Percentiles rank a stretch among this genome's conserved stretches.
Evolutionary conservation across 2,888 invertebrate species (phyloP).

Genomic region (Trissonchulus latispiculum): DNA sequence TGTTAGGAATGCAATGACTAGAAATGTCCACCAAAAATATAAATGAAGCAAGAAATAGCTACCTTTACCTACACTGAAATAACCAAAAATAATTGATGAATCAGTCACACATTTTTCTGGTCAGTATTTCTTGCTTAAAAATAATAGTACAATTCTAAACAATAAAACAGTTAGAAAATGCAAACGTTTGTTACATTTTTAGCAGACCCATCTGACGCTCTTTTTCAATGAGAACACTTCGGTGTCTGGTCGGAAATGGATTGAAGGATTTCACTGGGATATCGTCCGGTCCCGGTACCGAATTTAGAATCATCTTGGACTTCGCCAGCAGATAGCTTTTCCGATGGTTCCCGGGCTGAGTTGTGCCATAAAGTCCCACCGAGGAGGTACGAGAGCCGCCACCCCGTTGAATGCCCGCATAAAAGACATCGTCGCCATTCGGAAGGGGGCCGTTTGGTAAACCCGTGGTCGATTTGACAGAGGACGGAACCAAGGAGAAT

Average conservation of each 20-base stretch:
- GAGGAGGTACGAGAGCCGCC: neutral
- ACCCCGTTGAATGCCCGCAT: too few species aligned
- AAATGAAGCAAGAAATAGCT: too few species aligned
- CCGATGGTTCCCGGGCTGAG: neutral
- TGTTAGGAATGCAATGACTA: too few species aligned
- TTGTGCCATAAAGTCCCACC: neutral
- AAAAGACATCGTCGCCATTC: neutral
- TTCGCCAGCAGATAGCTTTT: neutral
- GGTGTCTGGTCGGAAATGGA: conserved; percentile 20
- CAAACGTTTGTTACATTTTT: too few species aligned
- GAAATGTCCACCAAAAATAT: too few species aligned
- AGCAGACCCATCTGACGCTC: conserved; percentile 22
- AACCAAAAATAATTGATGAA: too few species aligned
- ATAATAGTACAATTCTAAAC: too few species aligned
- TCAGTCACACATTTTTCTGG: too few species aligned
- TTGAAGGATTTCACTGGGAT: neutral
- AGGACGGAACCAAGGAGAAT: neutral
- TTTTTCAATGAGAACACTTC: conserved; percentile 18
- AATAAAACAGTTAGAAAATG: too few species aligned
- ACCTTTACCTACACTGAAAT: too few species aligned
- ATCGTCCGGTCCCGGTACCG: neutral
- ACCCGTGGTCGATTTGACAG: too few species aligned
- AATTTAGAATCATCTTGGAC: neutral
- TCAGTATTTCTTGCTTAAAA: too few species aligned
- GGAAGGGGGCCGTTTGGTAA: neutral